Base-by-base conservation (phyloP, 2,113 vertebrate species). In the Alethe diademata region DNA sequence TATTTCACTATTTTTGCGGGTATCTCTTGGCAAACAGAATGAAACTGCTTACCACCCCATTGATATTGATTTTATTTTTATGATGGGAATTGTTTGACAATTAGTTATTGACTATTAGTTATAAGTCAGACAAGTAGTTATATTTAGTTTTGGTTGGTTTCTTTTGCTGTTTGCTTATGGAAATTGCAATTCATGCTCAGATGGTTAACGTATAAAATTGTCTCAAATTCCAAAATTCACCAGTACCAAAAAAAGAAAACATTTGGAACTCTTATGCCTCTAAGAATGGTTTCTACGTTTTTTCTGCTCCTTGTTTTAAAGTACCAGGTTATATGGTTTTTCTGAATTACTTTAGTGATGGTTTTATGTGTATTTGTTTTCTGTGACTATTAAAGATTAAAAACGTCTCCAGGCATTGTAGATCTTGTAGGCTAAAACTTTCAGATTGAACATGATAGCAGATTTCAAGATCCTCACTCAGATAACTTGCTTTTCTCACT, bases 361-460 rank as follows among this genome's bases (percentile, higher is more conserved):
- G 1, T 54, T 92, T 85, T 65, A 23, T 56, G 36, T 76, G 19
- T 23, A 48, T 56, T 75, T 48, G 5, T 53, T 69, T 60, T 61
- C 45, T 45, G 22, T n/a, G 11, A 6, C 9, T 75, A 25, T 29
- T 70, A 54, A 86, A 64, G 22, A 38, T 14, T 72, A 22, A 90
- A 95, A 75, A 75, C 51, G 1, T 47, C 45, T 79, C 24, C 17
- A 53, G 19, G 9, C 0, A 56, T 17, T 51, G 26, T 51, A 51
- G 16, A 57, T 69, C 8, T 94, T 53, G 26, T 1, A 2, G n/a
- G 4, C 9, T 54, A 70, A 81, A 12, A 54, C 35, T 42, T 74
- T 71, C 47, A n/a, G 7, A 60, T 18, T 42, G 36, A 35, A 25
- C 0, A 0, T 45, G 8, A 7, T 50, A 62, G n/a, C 29, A 53